A percentile compares a stretch with the other conserved stretches of the same genome.
These are phyloP conservation scores for Edolisoma coerulescens DNA, from an alignment of 2,113 vertebrate species.

Conservation along the genomic window DNA sequence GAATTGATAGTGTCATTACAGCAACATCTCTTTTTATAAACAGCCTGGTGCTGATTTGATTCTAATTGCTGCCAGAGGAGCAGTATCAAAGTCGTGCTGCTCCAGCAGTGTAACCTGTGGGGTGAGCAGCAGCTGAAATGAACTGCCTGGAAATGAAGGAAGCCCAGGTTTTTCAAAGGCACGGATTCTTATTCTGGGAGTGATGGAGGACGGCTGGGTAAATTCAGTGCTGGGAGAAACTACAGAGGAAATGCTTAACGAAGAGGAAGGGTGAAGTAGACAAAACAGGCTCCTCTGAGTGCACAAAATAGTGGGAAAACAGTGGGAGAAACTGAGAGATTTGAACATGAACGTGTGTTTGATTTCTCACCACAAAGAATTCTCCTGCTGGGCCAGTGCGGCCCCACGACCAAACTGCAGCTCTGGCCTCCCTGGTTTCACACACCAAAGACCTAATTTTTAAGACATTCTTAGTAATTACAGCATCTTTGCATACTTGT, in stretches of 20 bases:
- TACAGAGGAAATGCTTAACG: not conserved
- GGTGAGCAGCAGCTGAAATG: not conserved
- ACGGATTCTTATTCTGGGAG: not conserved
- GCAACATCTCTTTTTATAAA: conserved; percentile 63
- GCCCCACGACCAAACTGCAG: not conserved
- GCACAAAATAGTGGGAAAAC: not conserved
- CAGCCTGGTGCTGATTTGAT: conserved; percentile 52
- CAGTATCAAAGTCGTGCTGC: conserved; percentile 15
- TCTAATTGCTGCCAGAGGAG: conserved; percentile 57
- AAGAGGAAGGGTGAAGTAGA: not conserved
- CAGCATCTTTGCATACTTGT: not conserved
- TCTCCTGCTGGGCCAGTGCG: not conserved
- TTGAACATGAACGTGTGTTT: accelerated
- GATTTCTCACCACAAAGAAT: not conserved
- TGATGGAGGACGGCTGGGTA: not conserved
- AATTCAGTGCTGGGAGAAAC: not conserved
- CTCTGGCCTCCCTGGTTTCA: not conserved
- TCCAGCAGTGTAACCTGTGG: not conserved
- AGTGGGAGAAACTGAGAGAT: not conserved
- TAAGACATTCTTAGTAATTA: not conserved
- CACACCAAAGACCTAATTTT: not conserved
- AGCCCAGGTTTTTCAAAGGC: not conserved
- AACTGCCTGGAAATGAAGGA: not conserved
- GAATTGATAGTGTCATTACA: conserved; percentile 65
- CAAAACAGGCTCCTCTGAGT: not conserved